Evolutionary conservation across 2,113 vertebrate species (phyloP).

Genomic region (Edolisoma coerulescens): DNA sequence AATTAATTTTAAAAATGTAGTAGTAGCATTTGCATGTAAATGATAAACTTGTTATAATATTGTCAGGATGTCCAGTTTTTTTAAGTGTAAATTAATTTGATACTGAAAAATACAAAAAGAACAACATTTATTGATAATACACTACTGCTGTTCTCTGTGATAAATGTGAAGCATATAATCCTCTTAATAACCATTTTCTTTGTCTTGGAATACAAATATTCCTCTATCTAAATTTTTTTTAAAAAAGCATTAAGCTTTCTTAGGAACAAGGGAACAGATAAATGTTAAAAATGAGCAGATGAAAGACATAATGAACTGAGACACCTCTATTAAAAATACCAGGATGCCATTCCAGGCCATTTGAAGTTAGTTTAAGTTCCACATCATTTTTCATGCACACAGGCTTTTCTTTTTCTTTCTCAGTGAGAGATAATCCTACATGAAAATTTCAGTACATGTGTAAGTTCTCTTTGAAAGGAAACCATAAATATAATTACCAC

Average conservation of each 20-base stretch:
- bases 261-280: not conserved
- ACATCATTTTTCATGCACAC: not conserved
- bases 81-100: not conserved
- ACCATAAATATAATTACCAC: not conserved
- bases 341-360: not conserved
- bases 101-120: not conserved
- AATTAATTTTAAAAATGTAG: not conserved
- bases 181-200: not conserved
- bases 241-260: not conserved
- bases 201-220: not conserved
- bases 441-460: not conserved
- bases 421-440: not conserved
- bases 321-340: not conserved
- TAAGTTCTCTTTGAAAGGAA: not conserved
- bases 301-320: not conserved
- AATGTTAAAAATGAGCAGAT: not conserved
- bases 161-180: not conserved
- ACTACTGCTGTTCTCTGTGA: not conserved
- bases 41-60: not conserved
- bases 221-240: not conserved
- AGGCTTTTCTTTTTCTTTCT: not conserved
- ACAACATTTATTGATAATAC: not conserved
- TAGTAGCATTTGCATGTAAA: not conserved
- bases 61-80: not conserved
- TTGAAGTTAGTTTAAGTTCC: not conserved